Evolutionary conservation across 2,797 vertebrate genomes (phyloP).

Genomic region (Thunnus albacares): DNA sequence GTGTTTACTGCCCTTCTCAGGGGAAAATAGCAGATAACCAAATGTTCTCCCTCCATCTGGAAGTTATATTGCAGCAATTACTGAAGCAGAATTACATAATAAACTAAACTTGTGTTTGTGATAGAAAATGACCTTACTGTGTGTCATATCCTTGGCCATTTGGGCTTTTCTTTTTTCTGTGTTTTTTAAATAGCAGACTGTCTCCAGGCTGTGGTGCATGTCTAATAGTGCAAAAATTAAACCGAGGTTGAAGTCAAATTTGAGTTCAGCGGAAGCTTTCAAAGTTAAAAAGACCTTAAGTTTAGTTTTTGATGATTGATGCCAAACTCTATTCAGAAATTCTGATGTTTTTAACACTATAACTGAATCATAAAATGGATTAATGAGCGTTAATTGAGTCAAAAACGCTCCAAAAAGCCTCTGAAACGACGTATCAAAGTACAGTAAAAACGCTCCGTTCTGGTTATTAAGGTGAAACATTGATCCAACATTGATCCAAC

Average conservation of each 20-base stretch:
- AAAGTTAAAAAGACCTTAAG: not conserved
- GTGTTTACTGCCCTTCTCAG: conserved; percentile 21
- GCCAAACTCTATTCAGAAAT: not conserved
- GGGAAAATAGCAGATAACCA: conserved; percentile 27
- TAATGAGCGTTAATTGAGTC: not conserved
- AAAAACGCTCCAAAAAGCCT: too few species aligned
- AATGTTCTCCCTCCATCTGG: conserved; percentile 44
- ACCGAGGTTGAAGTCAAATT: not conserved
- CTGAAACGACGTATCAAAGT: not conserved
- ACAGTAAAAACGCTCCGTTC: not conserved
- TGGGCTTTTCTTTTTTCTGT: not conserved
- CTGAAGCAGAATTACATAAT: conserved; percentile 27
- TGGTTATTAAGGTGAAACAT: too few species aligned
- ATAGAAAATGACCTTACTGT: conserved; percentile 17
- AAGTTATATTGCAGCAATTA: conserved; percentile 33
- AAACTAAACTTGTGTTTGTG: conserved; percentile 30
- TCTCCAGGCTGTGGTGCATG: not conserved
- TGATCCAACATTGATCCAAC: too few species aligned
- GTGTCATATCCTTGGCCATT: not conserved
- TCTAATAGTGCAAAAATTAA: not conserved
- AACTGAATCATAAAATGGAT: too few species aligned
- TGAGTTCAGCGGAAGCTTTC: too few species aligned
- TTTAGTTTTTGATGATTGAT: not conserved
- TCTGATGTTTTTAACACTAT: not conserved
- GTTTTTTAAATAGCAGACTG: not conserved